Evolutionary conservation across 2,113 vertebrate genomes (phyloP).

Genomic region (Catagonus wagneri): DNA sequence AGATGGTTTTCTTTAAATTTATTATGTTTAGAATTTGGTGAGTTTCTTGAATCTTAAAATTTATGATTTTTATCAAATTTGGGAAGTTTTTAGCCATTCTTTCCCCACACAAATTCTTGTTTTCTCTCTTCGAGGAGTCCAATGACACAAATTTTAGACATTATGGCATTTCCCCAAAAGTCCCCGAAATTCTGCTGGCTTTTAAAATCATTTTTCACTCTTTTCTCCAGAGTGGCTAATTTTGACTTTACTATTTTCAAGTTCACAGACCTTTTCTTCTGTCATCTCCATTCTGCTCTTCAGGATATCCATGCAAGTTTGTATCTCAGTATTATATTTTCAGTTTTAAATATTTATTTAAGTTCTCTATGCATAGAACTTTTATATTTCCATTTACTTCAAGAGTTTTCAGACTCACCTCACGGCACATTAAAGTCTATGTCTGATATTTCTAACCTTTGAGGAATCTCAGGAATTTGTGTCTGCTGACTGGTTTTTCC

Average conservation of each 20-base stretch:
- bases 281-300: background rate
- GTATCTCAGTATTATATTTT: background rate
- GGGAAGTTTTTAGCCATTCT: background rate
- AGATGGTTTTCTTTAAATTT: background rate
- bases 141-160: background rate
- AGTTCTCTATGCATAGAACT: background rate
- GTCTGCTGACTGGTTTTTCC: background rate
- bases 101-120: background rate
- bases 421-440: background rate
- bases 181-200: background rate
- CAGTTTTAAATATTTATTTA: background rate
- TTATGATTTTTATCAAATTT: background rate
- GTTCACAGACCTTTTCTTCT: background rate
- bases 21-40: background rate
- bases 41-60: background rate
- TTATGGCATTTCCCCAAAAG: background rate
- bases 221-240: background rate
- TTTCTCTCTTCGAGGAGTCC: background rate
- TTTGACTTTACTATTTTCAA: background rate
- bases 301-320: background rate
- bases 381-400: background rate
- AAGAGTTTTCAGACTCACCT: background rate
- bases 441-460: background rate
- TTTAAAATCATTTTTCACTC: background rate
- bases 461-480: background rate